Base-by-base conservation (phyloP, 2,888 invertebrate species). In the Apamea monoglypha region DNA sequence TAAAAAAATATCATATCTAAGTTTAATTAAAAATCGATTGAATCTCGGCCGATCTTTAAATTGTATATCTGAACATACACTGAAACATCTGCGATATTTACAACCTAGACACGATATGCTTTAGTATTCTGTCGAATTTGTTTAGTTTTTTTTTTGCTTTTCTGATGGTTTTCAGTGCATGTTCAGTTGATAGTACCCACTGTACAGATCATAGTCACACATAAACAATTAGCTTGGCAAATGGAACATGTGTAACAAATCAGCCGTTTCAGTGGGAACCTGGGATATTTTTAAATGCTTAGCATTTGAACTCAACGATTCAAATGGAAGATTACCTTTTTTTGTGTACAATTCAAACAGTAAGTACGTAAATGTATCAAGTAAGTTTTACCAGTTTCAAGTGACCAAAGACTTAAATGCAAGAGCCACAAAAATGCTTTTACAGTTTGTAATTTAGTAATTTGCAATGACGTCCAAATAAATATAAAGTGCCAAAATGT, bases 121-220 rank as follows among this genome's bases (percentile, higher is more conserved):
- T 32, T 53, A 64, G 36, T 66, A 71, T 85, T 75, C 73, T 80
- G 50, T 64, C 7, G 4, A 73, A 18, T 80, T 61, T 50, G 44
- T 71, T 72, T 29, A 76, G n/a, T 40, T 47, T 47, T 47, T 63
- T 78, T 74, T 53, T 14, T 36, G 75, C 25, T 59, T 80, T 74
- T 59, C 21, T 32, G 50, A 77, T 59, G 59, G 29, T 50, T 80
- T 80, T 76, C 84, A 88, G 84, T 88, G 79, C 61, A 80, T 67
- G 77, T 82, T 76, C 74, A 72, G 63, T 69, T 67, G 18, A 59
- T 25, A 67, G 64, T 77, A 61, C 76, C 67, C 74, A 82, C 63
- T 59, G 40, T 36, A 32, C 36, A 44, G 40, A 69, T 71, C 32
- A 82, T 61, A 56, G 12, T 50, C 73, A 81, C 66, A 84, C 40